Evolutionary conservation across 2,113 vertebrate genomes (phyloP), one percentile per base, ranked within the genome.

Genomic region (Dermatemys mawii): DNA sequence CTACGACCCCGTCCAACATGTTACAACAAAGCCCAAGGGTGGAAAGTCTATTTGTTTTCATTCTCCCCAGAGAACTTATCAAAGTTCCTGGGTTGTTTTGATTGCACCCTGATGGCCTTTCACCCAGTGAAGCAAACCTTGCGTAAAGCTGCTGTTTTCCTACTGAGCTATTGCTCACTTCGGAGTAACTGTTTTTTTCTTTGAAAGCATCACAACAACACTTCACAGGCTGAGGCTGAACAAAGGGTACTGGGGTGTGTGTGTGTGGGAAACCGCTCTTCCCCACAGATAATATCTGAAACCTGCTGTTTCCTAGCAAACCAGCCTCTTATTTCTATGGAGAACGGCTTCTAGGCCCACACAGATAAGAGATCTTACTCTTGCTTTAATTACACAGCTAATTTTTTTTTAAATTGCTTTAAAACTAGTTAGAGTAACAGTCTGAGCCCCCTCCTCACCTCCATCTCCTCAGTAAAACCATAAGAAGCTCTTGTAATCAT

Each of bases 41-140:
- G 51, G 48, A 94, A 93, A 94, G 97, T 97, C 97, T 95, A 55
- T 8, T 85, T 96, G 94, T 7, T 94, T 90, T 86, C 92, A 75
- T 78, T 78, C 51, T 93, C 78, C 50, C 73, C 0, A 51, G 93
- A 85, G 91, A 95, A 81, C 8, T 13, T 81, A 86, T 76, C 70
- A 67, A 48, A 57, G 21, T 78, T 86, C 87, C 81, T 46, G 12
- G 81, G 63, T 24, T 49, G 11, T 63, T 96, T 83, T 78, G 29
- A 38, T 4, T 38, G 70, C 89, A 32, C 87, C 87, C 90, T 93
- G 83, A 82, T 96, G 93, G 96, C n/a, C 48, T 2, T 55, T 73
- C 86, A 85, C 88, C 90, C 90, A 90, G 57, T 46, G 38, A 93
- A 95, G 87, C 26, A 79, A 78, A 3, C 27, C n/a, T n/a, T 95